Evolutionary conservation across 1,140 invertebrate species (phyloP).

Genomic region (Pteromalus puparum): DNA sequence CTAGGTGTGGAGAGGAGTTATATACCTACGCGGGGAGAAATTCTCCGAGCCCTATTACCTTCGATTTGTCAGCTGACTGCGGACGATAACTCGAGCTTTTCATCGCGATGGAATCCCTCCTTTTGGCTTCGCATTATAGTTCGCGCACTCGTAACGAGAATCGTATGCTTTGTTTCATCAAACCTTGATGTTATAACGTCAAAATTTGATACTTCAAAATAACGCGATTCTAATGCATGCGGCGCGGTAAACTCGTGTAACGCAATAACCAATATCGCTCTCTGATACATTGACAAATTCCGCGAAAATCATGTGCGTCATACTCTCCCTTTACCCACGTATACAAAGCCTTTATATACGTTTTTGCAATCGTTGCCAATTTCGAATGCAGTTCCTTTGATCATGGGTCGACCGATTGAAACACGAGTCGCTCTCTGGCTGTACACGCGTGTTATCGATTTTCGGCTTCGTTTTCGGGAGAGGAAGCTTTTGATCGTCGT

Average conservation of each 20-base stretch:
- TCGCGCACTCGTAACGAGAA: too few relatives aligned
- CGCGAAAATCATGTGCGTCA: neutral
- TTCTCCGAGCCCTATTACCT: constrained; percentile 65
- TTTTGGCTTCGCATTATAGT: too few relatives aligned
- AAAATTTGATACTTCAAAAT: too few relatives aligned
- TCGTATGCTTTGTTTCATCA: too few relatives aligned
- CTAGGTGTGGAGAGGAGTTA: constrained; percentile 27
- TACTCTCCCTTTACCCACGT: neutral
- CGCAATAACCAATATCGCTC: neutral
- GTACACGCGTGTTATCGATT: neutral
- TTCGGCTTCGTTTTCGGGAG: neutral
- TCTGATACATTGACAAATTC: neutral
- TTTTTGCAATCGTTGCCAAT: neutral
- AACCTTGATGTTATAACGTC: too few relatives aligned
- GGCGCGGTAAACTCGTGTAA: too few relatives aligned
- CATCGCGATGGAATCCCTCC: too few relatives aligned
- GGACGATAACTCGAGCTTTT: constrained; percentile 15
- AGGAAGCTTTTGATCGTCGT: neutral
- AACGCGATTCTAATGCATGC: too few relatives aligned
- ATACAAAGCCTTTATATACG: neutral
- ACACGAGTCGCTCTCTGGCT: neutral
- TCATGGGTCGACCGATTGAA: constrained; percentile 39
- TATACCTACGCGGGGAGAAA: constrained; percentile 61
- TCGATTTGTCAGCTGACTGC: constrained; percentile 70
- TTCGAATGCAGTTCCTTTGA: constrained; percentile 33